A percentile compares a stretch with the other conserved stretches of the same genome.
Conservation (phyloP, 2,113 vertebrate genomes). For the Triplophysa rosa region DNA sequence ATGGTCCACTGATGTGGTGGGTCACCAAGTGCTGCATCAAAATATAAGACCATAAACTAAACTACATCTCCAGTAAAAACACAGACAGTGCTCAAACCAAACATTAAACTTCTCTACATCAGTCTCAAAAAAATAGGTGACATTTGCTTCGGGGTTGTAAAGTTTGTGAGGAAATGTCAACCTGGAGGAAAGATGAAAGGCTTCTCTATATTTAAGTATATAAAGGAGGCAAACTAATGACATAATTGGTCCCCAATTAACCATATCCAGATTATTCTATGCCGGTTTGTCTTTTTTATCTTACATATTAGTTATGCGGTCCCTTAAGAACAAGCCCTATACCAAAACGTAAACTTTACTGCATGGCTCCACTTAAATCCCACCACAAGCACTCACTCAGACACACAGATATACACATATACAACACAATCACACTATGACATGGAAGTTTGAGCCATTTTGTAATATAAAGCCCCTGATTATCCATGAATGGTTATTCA, state of each 20-base stretch:
- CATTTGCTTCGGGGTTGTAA: conserved; percentile 22
- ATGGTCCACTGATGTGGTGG: conserved; percentile 37
- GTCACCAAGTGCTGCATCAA: conserved; percentile 51
- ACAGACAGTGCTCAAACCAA: conserved; percentile 46
- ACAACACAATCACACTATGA: conserved; percentile 39
- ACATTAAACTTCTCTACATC: conserved; percentile 23
- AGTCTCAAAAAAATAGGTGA: conserved; percentile 42
- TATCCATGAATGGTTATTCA: conserved; percentile 53
- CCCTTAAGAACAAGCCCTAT: conserved; percentile 36
- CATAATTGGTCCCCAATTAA: conserved; percentile 41
- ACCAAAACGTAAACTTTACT: conserved; percentile 38
- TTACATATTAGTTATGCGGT: conserved; percentile 15
- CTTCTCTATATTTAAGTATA: neutral
- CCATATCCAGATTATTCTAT: neutral
- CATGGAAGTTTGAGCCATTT: conserved; percentile 43
- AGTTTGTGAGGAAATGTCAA: conserved; percentile 1
- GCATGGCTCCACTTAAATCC: conserved; percentile 28
- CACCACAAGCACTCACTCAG: conserved; percentile 36
- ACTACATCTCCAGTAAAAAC: conserved; percentile 55
- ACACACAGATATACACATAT: conserved; percentile 26
- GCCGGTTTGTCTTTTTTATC: neutral
- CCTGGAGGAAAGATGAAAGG: conserved; percentile 14
- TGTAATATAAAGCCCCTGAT: conserved; percentile 55
- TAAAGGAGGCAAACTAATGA: conserved; percentile 21
- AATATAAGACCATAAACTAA: conserved; percentile 49